A percentile compares a stretch with the other conserved stretches of the same genome.
phyloP scores from a whole-genome alignment of 2,888 invertebrate genomes.

The Lasioglossum marginatum region DNA sequence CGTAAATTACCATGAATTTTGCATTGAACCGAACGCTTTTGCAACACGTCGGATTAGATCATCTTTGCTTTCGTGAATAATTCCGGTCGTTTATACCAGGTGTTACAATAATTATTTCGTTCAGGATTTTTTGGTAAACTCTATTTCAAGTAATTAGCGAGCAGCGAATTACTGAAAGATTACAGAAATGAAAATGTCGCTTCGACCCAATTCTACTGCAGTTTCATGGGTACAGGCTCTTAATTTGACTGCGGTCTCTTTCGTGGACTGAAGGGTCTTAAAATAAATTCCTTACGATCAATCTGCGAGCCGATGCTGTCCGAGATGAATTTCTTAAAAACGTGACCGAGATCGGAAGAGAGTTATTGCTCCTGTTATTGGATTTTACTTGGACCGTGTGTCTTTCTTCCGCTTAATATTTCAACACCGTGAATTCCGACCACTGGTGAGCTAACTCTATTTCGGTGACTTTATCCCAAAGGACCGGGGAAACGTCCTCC shows the following conservation, averaged over 20 bases:
- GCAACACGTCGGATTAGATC: not conserved
- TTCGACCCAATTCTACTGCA: not conserved
- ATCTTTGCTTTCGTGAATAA: not conserved
- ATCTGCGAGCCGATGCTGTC: not conserved
- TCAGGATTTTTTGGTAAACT: not conserved
- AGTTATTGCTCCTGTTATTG: not conserved
- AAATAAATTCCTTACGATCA: not conserved
- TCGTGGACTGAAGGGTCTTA: not conserved
- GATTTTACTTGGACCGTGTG: not conserved
- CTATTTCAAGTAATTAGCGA: too few relatives aligned
- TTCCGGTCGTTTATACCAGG: not conserved
- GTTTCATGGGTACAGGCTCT: not conserved
- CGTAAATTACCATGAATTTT: slow-evolving; percentile 17
- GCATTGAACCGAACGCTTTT: not conserved
- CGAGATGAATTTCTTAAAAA: not conserved
- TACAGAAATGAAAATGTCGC: not conserved
- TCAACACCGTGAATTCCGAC: slow-evolving; percentile 10
- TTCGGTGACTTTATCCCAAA: slow-evolving; percentile 49
- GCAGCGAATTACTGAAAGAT: not conserved
- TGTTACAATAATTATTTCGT: not conserved
- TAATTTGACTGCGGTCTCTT: not conserved
- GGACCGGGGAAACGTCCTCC: slow-evolving; percentile 72
- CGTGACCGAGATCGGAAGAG: not conserved
- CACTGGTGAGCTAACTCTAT: not conserved
- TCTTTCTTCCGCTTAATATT: not conserved